Evolutionary conservation across 2,113 vertebrate species (phyloP), one percentile per base, ranked within the genome.

Genomic region (Pipra filicauda): DNA sequence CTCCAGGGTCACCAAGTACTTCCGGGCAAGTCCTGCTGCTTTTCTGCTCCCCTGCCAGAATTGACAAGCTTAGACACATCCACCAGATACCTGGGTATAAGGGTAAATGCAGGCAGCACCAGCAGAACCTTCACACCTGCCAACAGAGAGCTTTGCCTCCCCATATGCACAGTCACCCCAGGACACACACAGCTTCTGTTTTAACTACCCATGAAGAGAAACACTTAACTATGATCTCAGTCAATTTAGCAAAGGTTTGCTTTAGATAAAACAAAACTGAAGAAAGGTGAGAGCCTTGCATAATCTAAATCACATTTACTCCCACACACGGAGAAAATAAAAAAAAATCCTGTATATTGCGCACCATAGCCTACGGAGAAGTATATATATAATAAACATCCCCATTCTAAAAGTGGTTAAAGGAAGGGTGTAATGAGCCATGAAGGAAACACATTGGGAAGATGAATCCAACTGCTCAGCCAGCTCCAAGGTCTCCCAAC

Each of bases 61-160:
- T 0, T 31, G 20, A 37, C 37, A 87, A 64, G 49, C 48, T 72
- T 39, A 59, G 31, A 35, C 19, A 15, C 0, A 0, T 72, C 28
- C 37, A 69, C 16, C 30, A 58, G 62, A 31, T 46, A 49, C 35
- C 15, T n/a, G 2, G 8, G 13, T 69, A 19, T 52, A 37, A 62
- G 59, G 18, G 12, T 8, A 57, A 31, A 64, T 5, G 4, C 35
- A 64, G 35, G 22, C 12, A 48, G 22, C 12, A 72, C 12, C 10
- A 39, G 46, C 26, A 57, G n/a, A 76, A 66, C 31, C n/a, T 62
- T 44, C 13, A 15, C 15, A 35, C 18, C 20, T 46, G 35, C 33
- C 54, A 62, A 22, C 44, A 83, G 64, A 74, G 61, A 71, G 28
- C 21, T 44, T 49, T 67, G 33, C 26, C 49, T 64, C 30, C 23